phyloP scores from a whole-genome alignment of 2,888 invertebrate species.

The Liposcelis brunnea region DNA sequence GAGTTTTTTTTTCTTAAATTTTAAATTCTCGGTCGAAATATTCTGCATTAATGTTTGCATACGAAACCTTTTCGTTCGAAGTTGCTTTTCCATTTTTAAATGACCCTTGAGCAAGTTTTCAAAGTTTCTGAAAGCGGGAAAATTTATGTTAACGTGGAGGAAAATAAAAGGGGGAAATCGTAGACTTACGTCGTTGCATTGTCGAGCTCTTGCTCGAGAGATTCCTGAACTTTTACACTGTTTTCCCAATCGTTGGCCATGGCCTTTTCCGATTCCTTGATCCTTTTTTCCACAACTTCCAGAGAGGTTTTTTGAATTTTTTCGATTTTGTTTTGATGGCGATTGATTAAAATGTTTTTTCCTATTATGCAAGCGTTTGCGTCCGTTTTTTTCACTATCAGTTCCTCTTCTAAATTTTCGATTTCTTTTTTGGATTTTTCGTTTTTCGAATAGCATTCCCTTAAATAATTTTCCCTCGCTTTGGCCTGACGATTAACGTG shows the following conservation, averaged over 20 bases:
- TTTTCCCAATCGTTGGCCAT: not conserved
- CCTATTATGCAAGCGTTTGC: conserved; percentile 3
- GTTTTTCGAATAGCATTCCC: not conserved
- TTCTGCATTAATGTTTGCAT: no score
- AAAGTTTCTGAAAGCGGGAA: not conserved
- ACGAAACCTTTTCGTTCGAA: conserved; percentile 1
- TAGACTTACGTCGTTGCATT: not conserved
- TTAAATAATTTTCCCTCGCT: not conserved
- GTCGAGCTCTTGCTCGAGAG: not conserved
- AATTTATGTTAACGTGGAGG: no score
- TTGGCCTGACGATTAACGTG: not conserved
- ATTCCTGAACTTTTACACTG: not conserved
- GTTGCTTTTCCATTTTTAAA: not conserved
- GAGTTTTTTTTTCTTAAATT: no score
- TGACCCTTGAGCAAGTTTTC: not conserved
- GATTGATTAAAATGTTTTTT: conserved; percentile 3
- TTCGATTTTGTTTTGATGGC: conserved; percentile 6
- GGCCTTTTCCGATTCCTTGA: not conserved
- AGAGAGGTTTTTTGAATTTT: not conserved
- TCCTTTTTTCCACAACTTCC: not conserved
- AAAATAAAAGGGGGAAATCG: not conserved
- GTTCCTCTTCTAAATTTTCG: not conserved
- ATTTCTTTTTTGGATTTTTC: conserved; percentile 5
- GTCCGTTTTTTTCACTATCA: not conserved
- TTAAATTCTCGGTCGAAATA: no score